Base-by-base conservation (phyloP, 2,888 invertebrate species). In the Magallana nippona region DNA sequence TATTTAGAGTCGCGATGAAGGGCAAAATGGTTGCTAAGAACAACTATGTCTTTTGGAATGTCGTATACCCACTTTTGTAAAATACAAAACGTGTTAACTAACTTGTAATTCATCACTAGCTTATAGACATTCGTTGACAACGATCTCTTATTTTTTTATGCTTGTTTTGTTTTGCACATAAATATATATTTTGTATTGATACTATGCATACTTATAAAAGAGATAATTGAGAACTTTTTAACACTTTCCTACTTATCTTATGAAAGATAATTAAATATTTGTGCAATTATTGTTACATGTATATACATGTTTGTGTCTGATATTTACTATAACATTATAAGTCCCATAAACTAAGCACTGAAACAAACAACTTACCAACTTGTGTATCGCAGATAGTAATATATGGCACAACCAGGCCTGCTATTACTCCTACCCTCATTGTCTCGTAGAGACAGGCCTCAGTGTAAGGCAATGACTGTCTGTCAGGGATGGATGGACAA, bases 381-480 rank as follows among this genome's bases (percentile, higher is more conserved):
- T 81, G 83, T 3, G 90, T 89, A 79, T 91, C 91, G 82, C 88
- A 88, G 11, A 87, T 84, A 1, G 91, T 86, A 10, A 60, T 62
- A 79, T 90, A 90, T 0, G 89, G 86, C 0, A 91, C 5, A 10
- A 89, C 90, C 17, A 88, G n/a, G 1, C 91, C 90, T 2, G 84
- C 85, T 5, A 89, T 86, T 5, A 87, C 71, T 13, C 83, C 78
- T 78, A 91, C 19, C 71, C 92, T 86, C 89, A 92, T 88, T 19
- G 85, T 87, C 82, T 92, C 92, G 80, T 89, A 86, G 8, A 91
- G 81, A 10, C 89, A 87, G 27, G 91, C 91, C 60, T 91, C 90
- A 10, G 88, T 89, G 86, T 90, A 91, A 19, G 85, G 78, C 62
- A 92, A 86, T 22, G 85, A 60, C 11, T 83, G 81, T 19, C 89